These are phyloP conservation scores for Catocala sponsa DNA, from an alignment of 2,888 invertebrate genomes.

Conservation along the genomic window DNA sequence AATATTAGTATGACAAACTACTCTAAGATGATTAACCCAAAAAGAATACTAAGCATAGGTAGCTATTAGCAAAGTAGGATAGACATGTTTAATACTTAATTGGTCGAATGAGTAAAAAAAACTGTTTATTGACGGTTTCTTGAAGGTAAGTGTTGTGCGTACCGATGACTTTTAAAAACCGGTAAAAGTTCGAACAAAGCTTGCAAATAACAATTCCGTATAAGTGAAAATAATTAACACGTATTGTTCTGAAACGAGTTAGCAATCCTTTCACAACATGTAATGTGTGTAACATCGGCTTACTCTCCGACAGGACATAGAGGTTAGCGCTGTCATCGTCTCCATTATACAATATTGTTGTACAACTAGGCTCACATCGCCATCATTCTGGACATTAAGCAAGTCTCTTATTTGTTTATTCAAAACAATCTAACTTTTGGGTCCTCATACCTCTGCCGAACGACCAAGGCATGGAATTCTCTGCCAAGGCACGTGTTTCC, in stretches of 20 bases:
- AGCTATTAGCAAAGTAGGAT: conserved; percentile 7
- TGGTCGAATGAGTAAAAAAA: conserved; percentile 10
- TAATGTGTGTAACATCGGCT: conserved; percentile 15
- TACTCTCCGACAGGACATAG: not conserved
- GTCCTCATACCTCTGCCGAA: too few species aligned
- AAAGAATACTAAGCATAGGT: conserved; percentile 2
- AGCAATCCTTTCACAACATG: conserved; percentile 40
- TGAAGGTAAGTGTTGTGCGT: conserved; percentile 2
- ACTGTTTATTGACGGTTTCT: conserved; percentile 5
- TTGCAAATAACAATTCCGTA: conserved; percentile 23
- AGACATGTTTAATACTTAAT: conserved; percentile 10
- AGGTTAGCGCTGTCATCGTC: too few species aligned
- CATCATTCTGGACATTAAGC: too few species aligned
- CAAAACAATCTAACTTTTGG: too few species aligned
- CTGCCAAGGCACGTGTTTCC: too few species aligned
- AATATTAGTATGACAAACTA: conserved; percentile 17
- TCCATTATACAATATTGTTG: too few species aligned
- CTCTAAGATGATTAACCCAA: conserved; percentile 13
- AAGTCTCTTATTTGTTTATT: too few species aligned
- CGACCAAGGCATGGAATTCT: too few species aligned
- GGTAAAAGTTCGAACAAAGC: conserved; percentile 21
- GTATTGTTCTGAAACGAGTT: conserved; percentile 41
- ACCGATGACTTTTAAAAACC: conserved; percentile 19
- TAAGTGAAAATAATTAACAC: conserved; percentile 45
- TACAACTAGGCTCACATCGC: too few species aligned